A percentile compares a stretch with the other conserved stretches of the same genome.
Conservation (phyloP, 2,113 vertebrate species). For the Ptilonorhynchus violaceus region DNA sequence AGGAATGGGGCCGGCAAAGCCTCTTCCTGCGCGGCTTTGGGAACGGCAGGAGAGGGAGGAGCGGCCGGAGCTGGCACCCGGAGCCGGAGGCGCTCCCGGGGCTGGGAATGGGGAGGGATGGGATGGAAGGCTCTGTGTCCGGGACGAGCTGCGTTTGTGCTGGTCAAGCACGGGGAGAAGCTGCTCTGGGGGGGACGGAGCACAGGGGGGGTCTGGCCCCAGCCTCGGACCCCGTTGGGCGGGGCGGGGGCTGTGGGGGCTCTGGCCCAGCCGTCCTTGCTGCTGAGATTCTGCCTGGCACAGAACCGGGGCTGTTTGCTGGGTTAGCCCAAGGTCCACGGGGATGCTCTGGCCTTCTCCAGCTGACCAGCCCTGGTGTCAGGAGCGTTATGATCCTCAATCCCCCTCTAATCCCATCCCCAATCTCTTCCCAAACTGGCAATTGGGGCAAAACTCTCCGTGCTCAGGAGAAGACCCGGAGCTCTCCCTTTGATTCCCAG, state of each 20-base stretch:
- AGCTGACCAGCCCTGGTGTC: neutral
- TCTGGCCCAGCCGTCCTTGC: neutral
- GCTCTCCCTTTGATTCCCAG: rapidly evolving
- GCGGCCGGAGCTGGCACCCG: neutral
- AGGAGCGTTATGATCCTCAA: neutral
- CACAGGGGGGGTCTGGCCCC: neutral
- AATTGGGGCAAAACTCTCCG: neutral
- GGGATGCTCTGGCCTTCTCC: neutral
- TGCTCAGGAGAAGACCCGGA: neutral
- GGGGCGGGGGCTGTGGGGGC: neutral
- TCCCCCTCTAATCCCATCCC: neutral
- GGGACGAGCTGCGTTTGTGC: rapidly evolving
- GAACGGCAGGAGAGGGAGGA: constrained; percentile 1
- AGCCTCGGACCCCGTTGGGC: neutral
- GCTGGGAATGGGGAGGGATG: neutral
- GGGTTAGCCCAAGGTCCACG: rapidly evolving
- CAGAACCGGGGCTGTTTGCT: too few species aligned
- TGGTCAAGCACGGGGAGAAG: neutral
- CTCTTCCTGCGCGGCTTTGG: neutral
- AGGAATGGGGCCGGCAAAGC: neutral
- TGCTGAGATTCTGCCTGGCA: neutral
- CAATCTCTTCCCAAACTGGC: neutral
- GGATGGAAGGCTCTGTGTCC: neutral
- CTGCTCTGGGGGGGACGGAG: neutral
- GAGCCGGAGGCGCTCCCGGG: neutral